Conservation (phyloP, 2,888 invertebrate species). For the Cotesia congregata region DNA sequence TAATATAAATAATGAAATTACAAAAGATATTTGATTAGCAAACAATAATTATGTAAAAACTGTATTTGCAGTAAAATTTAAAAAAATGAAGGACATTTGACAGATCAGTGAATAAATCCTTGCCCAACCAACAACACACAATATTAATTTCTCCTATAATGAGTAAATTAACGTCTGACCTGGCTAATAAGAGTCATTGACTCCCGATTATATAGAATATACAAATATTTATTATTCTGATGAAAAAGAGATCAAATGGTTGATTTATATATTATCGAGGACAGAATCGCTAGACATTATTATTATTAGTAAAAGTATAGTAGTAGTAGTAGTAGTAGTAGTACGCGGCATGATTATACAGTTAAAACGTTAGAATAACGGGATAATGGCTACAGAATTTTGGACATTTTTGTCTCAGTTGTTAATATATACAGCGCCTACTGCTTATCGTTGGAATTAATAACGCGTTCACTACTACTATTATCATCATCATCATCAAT, state of each 20-base stretch:
- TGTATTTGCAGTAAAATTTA: constrained; percentile 6
- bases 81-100: constrained; percentile 57
- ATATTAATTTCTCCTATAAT: constrained; percentile 33
- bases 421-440: constrained; percentile 36
- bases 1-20: not conserved
- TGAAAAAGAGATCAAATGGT: constrained; percentile 13
- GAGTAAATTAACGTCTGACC: constrained; percentile 18
- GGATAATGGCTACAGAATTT: constrained; percentile 54
- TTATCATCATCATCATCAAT: not conserved
- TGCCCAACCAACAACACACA: constrained; percentile 43
- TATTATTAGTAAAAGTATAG: constrained; percentile 18
- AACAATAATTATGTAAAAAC: constrained; percentile 22
- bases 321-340: constrained; percentile 29
- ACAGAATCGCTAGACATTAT: constrained; percentile 40
- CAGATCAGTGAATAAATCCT: constrained; percentile 52
- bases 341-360: constrained; percentile 58
- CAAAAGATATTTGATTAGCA: constrained; percentile 15
- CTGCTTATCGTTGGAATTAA: constrained; percentile 43
- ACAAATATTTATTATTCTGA: constrained; percentile 20
- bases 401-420: constrained; percentile 52
- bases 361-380: constrained; percentile 63
- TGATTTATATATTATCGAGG: constrained; percentile 31
- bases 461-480: constrained; percentile 13
- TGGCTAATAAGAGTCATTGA: constrained; percentile 30
- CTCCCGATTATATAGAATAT: constrained; percentile 12